These are phyloP conservation scores for Chlorops oryzae DNA, from an alignment of 1,140 invertebrate species.

Conservation along the genomic window DNA sequence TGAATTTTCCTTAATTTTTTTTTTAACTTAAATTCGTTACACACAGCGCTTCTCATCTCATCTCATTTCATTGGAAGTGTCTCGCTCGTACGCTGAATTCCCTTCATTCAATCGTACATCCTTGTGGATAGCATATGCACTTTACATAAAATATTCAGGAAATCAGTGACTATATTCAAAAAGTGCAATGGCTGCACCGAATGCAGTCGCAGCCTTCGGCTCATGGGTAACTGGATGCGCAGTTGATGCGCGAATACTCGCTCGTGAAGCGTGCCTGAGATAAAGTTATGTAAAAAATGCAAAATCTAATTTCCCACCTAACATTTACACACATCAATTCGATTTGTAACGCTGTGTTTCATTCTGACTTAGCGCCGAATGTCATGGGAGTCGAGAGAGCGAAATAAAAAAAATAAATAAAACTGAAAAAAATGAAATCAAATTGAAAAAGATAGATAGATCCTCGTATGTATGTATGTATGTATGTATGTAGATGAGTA, in stretches of 20 bases:
- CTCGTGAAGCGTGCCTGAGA: background rate
- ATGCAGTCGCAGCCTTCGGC: background rate
- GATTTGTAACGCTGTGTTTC: constrained; percentile 13
- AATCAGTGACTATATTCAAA: constrained; percentile 5
- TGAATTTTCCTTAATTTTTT: too few species aligned
- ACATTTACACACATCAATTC: constrained; percentile 10
- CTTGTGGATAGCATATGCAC: background rate
- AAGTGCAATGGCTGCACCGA: background rate
- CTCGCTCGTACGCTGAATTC: background rate
- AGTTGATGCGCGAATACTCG: background rate
- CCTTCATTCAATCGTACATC: background rate
- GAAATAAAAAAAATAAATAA: background rate
- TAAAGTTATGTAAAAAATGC: constrained; percentile 7
- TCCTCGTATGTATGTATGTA: constrained; percentile 40
- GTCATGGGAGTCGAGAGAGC: background rate
- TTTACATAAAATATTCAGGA: constrained; percentile 9
- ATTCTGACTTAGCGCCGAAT: background rate
- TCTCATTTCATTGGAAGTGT: too few species aligned
- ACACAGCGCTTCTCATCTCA: too few species aligned
- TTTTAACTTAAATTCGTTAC: too few species aligned
- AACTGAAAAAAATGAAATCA: background rate
- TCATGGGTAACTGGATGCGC: background rate
- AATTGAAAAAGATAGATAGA: background rate
- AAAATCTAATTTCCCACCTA: constrained; percentile 16
- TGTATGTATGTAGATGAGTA: too few species aligned